Conservation (phyloP, 1,140 invertebrate species). For the Bombus breviceps region DNA sequence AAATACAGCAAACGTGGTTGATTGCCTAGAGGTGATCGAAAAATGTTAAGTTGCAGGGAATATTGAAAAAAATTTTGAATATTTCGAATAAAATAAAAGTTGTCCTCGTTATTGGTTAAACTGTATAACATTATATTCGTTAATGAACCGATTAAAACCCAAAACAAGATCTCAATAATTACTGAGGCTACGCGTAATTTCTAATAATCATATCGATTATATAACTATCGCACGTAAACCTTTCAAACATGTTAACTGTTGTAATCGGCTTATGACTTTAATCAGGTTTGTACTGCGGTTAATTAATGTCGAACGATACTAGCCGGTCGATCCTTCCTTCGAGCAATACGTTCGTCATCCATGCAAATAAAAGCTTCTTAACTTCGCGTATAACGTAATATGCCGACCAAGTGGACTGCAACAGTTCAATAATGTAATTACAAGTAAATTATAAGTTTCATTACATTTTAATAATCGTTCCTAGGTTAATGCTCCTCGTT, state of each 20-base stretch:
- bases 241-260: conserved; percentile 38
- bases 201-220: conserved; percentile 43
- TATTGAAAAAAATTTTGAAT: not conserved
- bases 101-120: not conserved
- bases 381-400: not conserved
- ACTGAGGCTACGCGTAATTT: conserved; percentile 23
- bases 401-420: not conserved
- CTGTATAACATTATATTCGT: not conserved
- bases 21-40: conserved; percentile 49
- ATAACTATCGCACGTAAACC: conserved; percentile 41
- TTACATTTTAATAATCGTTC: not conserved
- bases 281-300: conserved; percentile 61
- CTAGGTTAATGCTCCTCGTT: not conserved
- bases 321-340: conserved; percentile 38
- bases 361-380: conserved; percentile 1
- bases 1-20: conserved; percentile 52
- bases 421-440: not conserved
- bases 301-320: conserved; percentile 59
- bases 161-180: conserved; percentile 18
- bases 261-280: conserved; percentile 54
- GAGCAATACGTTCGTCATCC: conserved; percentile 8
- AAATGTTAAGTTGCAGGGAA: not conserved
- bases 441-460: not conserved
- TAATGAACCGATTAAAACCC: not conserved
- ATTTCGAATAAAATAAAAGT: not conserved